Evolutionary conservation across 2,797 vertebrate genomes (phyloP), one percentile per base, ranked within the genome.

Genomic region (Ceryle rudis): DNA sequence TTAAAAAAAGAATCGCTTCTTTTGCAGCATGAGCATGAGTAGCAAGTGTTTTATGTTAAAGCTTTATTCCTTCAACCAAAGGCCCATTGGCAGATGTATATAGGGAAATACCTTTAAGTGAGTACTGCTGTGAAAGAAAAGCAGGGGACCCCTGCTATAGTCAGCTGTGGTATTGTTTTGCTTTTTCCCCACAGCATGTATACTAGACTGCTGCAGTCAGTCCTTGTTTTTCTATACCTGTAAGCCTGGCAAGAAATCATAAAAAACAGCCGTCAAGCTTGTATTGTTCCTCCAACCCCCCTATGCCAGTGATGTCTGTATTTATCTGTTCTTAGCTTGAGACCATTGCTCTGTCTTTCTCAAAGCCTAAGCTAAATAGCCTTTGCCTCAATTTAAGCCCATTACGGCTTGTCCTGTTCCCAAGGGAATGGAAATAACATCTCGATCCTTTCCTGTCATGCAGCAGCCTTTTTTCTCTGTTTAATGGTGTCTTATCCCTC

Each of bases 311-410:
- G 21, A 41, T 90, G 80, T 31, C 66, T 81, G 18, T 60, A 80
- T 91, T 94, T 92, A 82, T 78, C 67, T 85, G 55, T 69, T 94
- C 57, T 81, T 91, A 86, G 65, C n/a, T 65, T 42, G 55, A 88
- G 70, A 83, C 60, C 7, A 33, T 47, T 60, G 51, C 49, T 81
- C 11, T 8, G 18, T 49, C 46, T 69, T 81, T 91, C 58, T 88
- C 14, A 39, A 83, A 95, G 73, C 37, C 54, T 44, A 58, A 78
- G 31, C 25, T 86, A 93, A 91, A 92, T 20, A 83, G 21, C 37
- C 42, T 91, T 75, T 90, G 42, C 86, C 22, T 51, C 80, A 55
- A 39, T 90, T 94, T 90, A 86, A 94, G n/a, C 37, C 88, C 64
- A n/a, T 89, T 83, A 54, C 49, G 75, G 18, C 31, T 74, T 88